Percentiles rank a stretch among this genome's conserved stretches.
phyloP scores from a whole-genome alignment of 2,888 invertebrate species.

The Dasypolia templi region DNA sequence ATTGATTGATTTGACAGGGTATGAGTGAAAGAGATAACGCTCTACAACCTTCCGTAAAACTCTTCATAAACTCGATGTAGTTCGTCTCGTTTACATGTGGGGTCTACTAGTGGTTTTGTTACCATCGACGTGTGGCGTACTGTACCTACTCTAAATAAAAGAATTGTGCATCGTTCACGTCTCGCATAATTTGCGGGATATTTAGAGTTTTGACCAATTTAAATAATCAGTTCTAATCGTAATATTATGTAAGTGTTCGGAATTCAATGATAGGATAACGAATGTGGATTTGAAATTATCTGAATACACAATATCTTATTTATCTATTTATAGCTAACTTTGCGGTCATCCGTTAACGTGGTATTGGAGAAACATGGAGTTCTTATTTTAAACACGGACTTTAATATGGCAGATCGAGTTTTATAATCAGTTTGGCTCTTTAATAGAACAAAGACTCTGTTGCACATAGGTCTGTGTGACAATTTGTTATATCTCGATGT shows the following conservation, averaged over 20 bases:
- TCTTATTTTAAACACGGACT: neutral
- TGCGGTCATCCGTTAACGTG: neutral
- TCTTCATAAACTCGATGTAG: too few relatives aligned
- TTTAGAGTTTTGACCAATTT: constrained; percentile 6
- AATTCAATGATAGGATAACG: constrained; percentile 36
- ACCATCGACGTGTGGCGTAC: neutral
- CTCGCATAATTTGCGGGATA: constrained; percentile 9
- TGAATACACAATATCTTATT: constrained; percentile 40
- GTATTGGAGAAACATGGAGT: neutral
- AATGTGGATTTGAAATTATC: constrained; percentile 20
- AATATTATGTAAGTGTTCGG: constrained; percentile 36
- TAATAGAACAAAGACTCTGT: neutral
- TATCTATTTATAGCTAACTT: constrained; percentile 21
- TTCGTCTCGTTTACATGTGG: too few relatives aligned
- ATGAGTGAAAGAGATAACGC: too few relatives aligned
- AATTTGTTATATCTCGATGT: too few relatives aligned
- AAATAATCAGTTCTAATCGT: constrained; percentile 39
- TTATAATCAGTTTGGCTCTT: neutral
- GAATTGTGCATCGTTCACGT: neutral
- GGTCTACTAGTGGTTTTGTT: neutral
- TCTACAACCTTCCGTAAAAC: too few relatives aligned
- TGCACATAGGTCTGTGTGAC: too few relatives aligned
- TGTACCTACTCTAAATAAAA: neutral
- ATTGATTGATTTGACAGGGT: too few relatives aligned
- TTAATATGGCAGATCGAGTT: neutral